These are phyloP conservation scores for Troides helena DNA, from an alignment of 2,888 invertebrate genomes.

Conservation along the genomic window DNA sequence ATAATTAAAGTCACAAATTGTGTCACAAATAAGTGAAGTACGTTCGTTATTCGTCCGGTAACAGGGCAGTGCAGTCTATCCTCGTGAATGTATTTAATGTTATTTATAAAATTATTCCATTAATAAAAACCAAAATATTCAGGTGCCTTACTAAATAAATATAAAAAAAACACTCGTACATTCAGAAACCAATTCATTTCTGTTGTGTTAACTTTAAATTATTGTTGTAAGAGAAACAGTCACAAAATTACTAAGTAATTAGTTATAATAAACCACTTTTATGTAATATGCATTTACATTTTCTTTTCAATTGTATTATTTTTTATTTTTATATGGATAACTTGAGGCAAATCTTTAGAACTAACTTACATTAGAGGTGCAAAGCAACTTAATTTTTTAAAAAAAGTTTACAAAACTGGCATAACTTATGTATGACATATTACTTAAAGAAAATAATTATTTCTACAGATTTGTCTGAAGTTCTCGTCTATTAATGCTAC, in stretches of 20 bases:
- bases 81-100: neutral
- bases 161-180: conserved; percentile 11
- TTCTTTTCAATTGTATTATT: conserved; percentile 29
- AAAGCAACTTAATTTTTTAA: no score
- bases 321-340: conserved; percentile 23
- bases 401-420: no score
- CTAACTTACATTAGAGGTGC: neutral
- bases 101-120: conserved; percentile 28
- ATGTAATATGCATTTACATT: conserved; percentile 40
- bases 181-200: conserved; percentile 19
- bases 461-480: conserved; percentile 20
- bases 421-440: no score
- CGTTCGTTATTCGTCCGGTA: neutral
- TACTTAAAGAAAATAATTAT: neutral
- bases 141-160: conserved; percentile 66
- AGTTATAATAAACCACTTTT: conserved; percentile 39
- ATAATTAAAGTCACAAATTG: neutral
- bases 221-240: conserved; percentile 54
- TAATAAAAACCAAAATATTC: conserved; percentile 63
- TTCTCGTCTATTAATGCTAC: conserved; percentile 29
- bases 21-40: neutral
- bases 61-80: conserved; percentile 1
- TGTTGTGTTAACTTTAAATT: conserved; percentile 26
- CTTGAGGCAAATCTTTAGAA: conserved; percentile 20
- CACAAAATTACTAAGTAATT: conserved; percentile 50